Conservation (phyloP, 2,113 vertebrate species). For the Manacus vitellinus region DNA sequence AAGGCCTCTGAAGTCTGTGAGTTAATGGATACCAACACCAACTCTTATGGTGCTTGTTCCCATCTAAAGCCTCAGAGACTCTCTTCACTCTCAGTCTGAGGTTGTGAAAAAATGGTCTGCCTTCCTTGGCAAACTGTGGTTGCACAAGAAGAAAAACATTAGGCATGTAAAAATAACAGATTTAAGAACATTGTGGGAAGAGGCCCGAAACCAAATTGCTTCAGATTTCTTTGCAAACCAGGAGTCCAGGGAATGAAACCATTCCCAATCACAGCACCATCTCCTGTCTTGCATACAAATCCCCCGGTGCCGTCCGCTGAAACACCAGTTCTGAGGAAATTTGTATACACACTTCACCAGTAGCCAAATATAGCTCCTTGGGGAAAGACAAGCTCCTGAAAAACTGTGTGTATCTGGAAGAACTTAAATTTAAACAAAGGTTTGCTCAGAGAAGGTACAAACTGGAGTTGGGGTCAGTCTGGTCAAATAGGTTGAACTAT, state of each 20-base stretch:
- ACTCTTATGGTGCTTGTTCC: neutral
- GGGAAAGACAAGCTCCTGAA: neutral
- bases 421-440: neutral
- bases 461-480: neutral
- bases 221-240: neutral
- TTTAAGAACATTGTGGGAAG: neutral
- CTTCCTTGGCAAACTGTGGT: neutral
- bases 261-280: neutral
- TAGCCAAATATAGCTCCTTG: neutral
- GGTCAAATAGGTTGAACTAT: neutral
- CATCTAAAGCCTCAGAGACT: neutral
- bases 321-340: neutral
- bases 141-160: neutral
- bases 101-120: neutral
- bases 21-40: fast-evolving
- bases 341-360: neutral
- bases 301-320: neutral
- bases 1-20: neutral
- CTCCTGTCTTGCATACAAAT: neutral
- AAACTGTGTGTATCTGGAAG: neutral
- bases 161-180: neutral
- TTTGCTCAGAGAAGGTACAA: neutral
- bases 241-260: neutral
- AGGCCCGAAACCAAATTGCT: neutral
- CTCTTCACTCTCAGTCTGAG: neutral